Base-by-base conservation (phyloP, 2,797 vertebrate species). In the Microctenopoma steveboyesi region DNA sequence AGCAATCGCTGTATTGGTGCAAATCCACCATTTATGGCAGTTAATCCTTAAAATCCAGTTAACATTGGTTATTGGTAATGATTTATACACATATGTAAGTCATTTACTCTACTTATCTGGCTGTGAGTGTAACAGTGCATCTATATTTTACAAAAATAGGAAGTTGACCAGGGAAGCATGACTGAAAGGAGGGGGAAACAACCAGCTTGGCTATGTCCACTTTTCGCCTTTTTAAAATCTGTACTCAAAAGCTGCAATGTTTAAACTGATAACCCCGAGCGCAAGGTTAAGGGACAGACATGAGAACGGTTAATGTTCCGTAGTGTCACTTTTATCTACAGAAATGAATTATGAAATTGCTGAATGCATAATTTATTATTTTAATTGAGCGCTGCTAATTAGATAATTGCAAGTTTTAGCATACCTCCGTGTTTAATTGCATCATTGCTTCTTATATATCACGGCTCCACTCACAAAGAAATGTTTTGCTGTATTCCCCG, bases 401-500 rank as follows among this genome's bases (percentile, higher is more conserved):
- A 39, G 47, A 61, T 53, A 64, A 65, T 16, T 18, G 40, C 22
- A 49, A 8, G 28, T 53, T 50, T 61, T 57, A 53, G 30, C 33
- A 51, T 40, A 18, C 35, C 49, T 35, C 33, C 43, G 61, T 35
- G 13, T 58, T 9, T 51, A 59, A 60, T 77, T 33, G 25, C 55
- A 47, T 72, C 46, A 53, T 66, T 35, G 49, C 27, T 63, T 43
- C 43, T 74, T 64, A 56, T 72, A 25, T 48, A 61, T 74, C 58
- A 75, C 43, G 1, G 4, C 52, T 69, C 6, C 83, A 58, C 78
- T 87, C 74, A 49, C 54, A 74, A 12, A 78, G 69, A 81, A 79
- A 88, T 87, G 83, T 87, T 89, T 87, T 64, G 51, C 78, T 76
- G 49, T 80, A 73, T 85, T 87, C 86, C 85, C 83, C 62, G 82